These are phyloP conservation scores for Polypedilum vanderplanki DNA, from an alignment of 1,140 invertebrate species.

Conservation along the genomic window DNA sequence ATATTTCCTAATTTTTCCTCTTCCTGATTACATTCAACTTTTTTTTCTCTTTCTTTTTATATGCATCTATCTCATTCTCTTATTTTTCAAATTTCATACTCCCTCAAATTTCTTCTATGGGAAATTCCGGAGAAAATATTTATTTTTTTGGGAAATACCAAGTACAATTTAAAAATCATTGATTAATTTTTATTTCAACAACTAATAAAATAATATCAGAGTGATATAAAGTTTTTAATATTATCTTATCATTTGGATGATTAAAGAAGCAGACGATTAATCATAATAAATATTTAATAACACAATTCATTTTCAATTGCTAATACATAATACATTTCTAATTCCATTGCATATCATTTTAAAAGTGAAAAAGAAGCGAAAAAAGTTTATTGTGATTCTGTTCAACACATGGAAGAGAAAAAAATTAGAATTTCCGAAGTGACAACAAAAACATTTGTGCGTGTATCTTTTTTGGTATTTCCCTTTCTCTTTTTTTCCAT, in stretches of 20 bases:
- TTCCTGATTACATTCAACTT: constrained; percentile 12
- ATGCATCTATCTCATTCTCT: neutral
- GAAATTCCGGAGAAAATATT: neutral
- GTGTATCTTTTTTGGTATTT: constrained; percentile 10
- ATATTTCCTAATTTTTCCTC: constrained; percentile 9
- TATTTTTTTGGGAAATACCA: neutral
- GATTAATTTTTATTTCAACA: neutral
- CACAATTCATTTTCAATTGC: too few species aligned
- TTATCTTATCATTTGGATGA: too few species aligned
- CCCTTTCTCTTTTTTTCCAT: neutral
- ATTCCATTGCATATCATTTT: too few species aligned
- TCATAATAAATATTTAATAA: too few species aligned
- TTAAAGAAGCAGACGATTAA: too few species aligned
- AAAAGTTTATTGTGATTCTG: neutral
- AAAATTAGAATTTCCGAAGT: neutral
- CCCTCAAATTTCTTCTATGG: neutral
- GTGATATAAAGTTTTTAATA: too few species aligned
- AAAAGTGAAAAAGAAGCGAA: neutral
- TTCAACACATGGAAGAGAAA: neutral
- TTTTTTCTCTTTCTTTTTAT: neutral
- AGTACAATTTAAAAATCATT: neutral
- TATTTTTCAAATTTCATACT: neutral
- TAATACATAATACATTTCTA: too few species aligned
- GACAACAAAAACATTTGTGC: neutral
- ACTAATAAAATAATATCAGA: too few species aligned